Evolutionary conservation across 2,888 invertebrate species (phyloP).

Genomic region (Acrocyrtus sp.): DNA sequence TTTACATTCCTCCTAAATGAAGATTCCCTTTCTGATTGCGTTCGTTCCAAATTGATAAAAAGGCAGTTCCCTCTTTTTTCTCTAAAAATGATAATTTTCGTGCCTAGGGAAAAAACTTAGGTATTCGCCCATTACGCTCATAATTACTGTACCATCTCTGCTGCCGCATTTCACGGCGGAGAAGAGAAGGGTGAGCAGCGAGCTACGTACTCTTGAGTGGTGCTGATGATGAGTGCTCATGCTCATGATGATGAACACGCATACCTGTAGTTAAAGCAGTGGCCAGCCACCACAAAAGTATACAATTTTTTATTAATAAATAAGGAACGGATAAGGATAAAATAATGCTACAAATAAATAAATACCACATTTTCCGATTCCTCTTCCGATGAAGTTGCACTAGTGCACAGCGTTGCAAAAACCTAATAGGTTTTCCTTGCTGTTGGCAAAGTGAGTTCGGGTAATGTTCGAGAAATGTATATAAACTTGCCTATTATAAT

Average conservation of each 20-base stretch:
- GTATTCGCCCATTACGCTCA: slow-evolving; percentile 24
- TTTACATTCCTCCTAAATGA: background rate
- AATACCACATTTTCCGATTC: background rate
- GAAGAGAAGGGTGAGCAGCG: too few species aligned
- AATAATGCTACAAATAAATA: too few species aligned
- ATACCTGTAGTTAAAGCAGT: too few species aligned
- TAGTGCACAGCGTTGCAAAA: too few species aligned
- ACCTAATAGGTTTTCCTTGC: too few species aligned
- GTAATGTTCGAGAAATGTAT: background rate
- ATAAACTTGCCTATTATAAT: slow-evolving; percentile 31
- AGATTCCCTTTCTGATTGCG: slow-evolving; percentile 22
- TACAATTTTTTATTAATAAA: too few species aligned
- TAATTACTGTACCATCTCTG: slow-evolving; percentile 36
- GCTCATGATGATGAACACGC: too few species aligned
- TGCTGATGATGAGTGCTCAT: too few species aligned
- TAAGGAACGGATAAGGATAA: too few species aligned
- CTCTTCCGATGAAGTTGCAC: background rate
- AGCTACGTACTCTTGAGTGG: too few species aligned
- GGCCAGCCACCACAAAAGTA: too few species aligned
- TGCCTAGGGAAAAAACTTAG: slow-evolving; percentile 26
- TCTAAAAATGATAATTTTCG: slow-evolving; percentile 4
- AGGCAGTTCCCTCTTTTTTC: slow-evolving; percentile 9
- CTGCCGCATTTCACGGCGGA: too few species aligned
- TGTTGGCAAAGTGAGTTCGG: slow-evolving; percentile 38
- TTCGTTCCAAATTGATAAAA: slow-evolving; percentile 32